Conservation (phyloP, 2,888 invertebrate species). For the Iselma pallidipennis region DNA sequence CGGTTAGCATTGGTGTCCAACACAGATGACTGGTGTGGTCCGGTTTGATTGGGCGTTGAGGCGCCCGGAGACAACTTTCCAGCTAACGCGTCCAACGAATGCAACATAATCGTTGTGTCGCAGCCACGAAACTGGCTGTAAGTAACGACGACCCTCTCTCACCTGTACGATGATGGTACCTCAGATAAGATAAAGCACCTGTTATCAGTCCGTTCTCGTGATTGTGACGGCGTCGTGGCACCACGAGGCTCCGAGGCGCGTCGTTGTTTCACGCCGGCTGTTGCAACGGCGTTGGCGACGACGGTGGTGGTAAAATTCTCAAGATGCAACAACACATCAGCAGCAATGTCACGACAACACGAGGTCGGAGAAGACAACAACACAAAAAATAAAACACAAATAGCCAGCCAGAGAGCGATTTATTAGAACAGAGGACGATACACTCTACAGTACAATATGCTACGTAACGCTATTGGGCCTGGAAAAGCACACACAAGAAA, state of each 20-base stretch:
- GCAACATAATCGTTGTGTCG: constrained; percentile 68
- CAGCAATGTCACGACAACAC: constrained; percentile 11
- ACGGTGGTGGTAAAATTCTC: constrained; percentile 7
- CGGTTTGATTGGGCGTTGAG: constrained; percentile 49
- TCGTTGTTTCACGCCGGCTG: constrained; percentile 10
- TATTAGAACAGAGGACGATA: constrained; percentile 9
- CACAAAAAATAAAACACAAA: constrained; percentile 7
- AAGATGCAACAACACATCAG: constrained; percentile 8
- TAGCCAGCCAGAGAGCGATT: constrained; percentile 29
- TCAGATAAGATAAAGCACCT: constrained; percentile 44
- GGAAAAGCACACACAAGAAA: constrained; percentile 37
- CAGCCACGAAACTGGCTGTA: constrained; percentile 42
- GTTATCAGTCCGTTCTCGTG: constrained; percentile 36
- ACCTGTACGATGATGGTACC: constrained; percentile 31
- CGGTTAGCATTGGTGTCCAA: constrained; percentile 73
- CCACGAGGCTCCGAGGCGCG: constrained; percentile 24
- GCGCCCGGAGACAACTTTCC: constrained; percentile 86
- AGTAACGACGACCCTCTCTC: constrained; percentile 22
- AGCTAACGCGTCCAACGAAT: constrained; percentile 85
- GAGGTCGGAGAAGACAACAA: constrained; percentile 23
- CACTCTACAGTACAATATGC: constrained; percentile 29
- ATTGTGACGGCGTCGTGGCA: background rate
- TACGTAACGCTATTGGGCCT: constrained; percentile 36
- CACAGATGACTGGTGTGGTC: constrained; percentile 52
- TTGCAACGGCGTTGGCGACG: constrained; percentile 12